A percentile compares a stretch with the other conserved stretches of the same genome.
Evolutionary conservation across 92 coral and sea anemone species (phyloP).

Genomic region (Isaurus tuberculatus): DNA sequence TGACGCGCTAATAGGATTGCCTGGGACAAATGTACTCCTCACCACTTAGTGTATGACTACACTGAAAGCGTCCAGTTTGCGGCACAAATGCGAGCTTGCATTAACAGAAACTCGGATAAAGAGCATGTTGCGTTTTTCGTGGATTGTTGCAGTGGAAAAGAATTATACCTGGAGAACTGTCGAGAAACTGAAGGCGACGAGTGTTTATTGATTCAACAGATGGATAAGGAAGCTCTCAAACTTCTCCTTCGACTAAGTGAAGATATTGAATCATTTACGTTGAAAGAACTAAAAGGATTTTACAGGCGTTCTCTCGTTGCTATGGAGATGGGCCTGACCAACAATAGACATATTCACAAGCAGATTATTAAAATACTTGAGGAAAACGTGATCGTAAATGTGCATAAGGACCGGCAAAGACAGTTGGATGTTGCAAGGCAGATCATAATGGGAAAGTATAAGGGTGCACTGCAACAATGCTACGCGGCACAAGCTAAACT

Average conservation of each 20-base stretch:
- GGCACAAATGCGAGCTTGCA: neutral
- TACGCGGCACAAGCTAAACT: slow-evolving; percentile 64
- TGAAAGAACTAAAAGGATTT: slow-evolving; percentile 70
- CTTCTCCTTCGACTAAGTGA: slow-evolving; percentile 63
- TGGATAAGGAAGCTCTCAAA: slow-evolving; percentile 69
- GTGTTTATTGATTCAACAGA: slow-evolving; percentile 64
- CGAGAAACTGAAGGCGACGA: slow-evolving; percentile 44
- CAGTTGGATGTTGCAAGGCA: slow-evolving; percentile 58
- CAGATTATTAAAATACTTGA: slow-evolving; percentile 71
- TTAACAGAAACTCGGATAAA: slow-evolving; percentile 2
- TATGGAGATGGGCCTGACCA: slow-evolving; percentile 81
- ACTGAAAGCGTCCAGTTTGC: slow-evolving; percentile 26
- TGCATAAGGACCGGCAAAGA: slow-evolving; percentile 46
- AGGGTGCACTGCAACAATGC: slow-evolving; percentile 60
- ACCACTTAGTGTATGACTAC: slow-evolving; percentile 30
- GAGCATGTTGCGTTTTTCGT: neutral
- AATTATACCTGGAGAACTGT: slow-evolving; percentile 9
- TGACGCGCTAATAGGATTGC: slow-evolving; percentile 52
- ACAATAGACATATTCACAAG: slow-evolving; percentile 75
- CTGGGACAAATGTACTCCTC: slow-evolving; percentile 35
- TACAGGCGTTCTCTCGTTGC: slow-evolving; percentile 85
- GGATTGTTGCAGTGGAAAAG: slow-evolving; percentile 4
- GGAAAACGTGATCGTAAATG: slow-evolving; percentile 54
- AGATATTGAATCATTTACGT: slow-evolving; percentile 71
- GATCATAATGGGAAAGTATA: slow-evolving; percentile 57